Evolutionary conservation across 2,797 vertebrate genomes (phyloP), one percentile per base, ranked within the genome.

Genomic region (Tiaroga cobitis): DNA sequence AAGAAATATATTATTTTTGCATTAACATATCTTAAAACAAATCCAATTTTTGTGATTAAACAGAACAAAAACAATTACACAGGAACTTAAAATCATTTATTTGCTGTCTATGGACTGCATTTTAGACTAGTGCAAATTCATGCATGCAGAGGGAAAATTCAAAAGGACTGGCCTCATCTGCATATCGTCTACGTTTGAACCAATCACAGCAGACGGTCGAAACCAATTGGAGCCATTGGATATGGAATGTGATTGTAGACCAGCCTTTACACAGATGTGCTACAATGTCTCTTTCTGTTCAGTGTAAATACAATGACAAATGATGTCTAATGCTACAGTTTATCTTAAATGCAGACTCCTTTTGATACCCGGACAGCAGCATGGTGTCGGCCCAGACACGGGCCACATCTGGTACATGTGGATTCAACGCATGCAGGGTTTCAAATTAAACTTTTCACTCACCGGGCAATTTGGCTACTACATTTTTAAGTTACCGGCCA

Each of bases 71-170:
- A 51, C 75, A 85, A 80, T 41, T 76, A 68, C 70, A 80, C 73
- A 56, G 21, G 32, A 72, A 29, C 80, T 87, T 19, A 82, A 89
- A 88, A 83, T 83, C 69, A 73, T 81, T 70, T 43, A 76, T 78
- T 78, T 67, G 80, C 26, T 73, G 84, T 72, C 37, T 80, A 83
- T 32, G 69, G 46, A 59, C 59, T 77, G 76, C 37, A 51, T 68
- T 63, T 92, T 82, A 91, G 91, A 93, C 91, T 92, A 93, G 93
- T 94, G 94, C 93, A 94, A 94, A 94, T 91, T 90, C 92, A 95
- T 95, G 93, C 94, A 94, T 93, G 92, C 37, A 87, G 72, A 49
- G 24, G 19, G 32, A 39, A 39, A n/a, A 29, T 9, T 70, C 61
- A 49, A 9, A 63, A 80, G 24, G 51, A 5, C 51, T 15, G 32